These are phyloP conservation scores for Pluvialis apricaria DNA, from an alignment of 2,113 vertebrate genomes.

Conservation along the genomic window DNA sequence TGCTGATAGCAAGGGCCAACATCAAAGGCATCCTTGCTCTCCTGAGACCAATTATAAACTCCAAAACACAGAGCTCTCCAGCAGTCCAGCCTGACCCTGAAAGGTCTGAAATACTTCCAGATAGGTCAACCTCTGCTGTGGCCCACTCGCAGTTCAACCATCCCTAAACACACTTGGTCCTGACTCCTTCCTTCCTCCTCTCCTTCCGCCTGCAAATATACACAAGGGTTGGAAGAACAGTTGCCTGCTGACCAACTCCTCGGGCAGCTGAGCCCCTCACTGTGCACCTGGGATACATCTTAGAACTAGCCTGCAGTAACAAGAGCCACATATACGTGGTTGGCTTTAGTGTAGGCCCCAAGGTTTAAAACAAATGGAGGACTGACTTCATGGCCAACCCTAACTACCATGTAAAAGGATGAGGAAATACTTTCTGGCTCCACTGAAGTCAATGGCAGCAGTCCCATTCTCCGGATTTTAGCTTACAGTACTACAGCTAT, in stretches of 20 bases:
- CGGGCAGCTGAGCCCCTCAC: background rate
- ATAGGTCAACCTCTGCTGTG: background rate
- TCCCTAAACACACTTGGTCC: background rate
- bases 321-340: background rate
- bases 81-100: background rate
- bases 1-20: background rate
- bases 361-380: background rate
- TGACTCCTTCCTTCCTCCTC: background rate
- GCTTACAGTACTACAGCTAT: background rate
- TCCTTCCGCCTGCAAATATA: background rate
- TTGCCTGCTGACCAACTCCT: background rate
- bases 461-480: background rate
- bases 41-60: background rate
- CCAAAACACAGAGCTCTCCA: background rate
- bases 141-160: background rate
- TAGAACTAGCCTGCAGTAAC: background rate
- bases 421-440: slow-evolving; percentile 13
- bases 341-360: background rate
- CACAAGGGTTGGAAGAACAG: fast-evolving
- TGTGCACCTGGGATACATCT: background rate
- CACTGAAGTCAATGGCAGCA: background rate
- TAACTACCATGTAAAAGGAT: background rate
- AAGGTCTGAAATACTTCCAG: background rate
- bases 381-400: background rate
- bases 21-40: background rate